Evolutionary conservation across 2,113 vertebrate species (phyloP).

Genomic region (Perca schrenkii): DNA sequence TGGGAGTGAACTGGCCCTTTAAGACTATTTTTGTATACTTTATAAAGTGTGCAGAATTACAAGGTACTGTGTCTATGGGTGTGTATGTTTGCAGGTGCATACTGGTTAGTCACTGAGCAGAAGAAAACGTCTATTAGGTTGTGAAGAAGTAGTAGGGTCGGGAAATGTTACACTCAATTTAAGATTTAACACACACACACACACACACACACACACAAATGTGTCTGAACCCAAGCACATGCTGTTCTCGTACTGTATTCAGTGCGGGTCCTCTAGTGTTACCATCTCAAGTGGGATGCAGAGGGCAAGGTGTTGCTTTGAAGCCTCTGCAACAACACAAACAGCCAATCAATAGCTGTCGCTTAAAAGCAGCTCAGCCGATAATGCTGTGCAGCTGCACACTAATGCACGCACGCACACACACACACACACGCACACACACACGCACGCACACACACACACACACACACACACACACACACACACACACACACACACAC

Average conservation of each 20-base stretch:
- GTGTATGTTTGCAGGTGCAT: background rate
- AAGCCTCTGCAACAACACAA: conserved; percentile 68
- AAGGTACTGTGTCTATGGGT: background rate
- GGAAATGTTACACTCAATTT: conserved; percentile 25
- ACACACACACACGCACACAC: background rate
- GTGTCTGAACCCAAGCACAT: conserved; percentile 26
- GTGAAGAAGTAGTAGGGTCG: conserved; percentile 28
- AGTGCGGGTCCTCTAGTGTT: conserved; percentile 44
- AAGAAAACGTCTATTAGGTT: conserved; percentile 22
- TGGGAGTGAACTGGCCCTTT: too few species aligned
- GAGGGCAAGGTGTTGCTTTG: conserved; percentile 68
- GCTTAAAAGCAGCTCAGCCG: conserved; percentile 76
- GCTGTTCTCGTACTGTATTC: conserved; percentile 51
- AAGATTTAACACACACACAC: background rate
- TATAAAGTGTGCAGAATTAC: background rate
- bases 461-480: background rate
- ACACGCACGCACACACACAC: background rate
- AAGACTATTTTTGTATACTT: background rate
- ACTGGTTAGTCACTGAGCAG: conserved; percentile 18
- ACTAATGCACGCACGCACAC: conserved; percentile 20
- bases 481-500: background rate
- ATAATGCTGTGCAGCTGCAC: conserved; percentile 55
- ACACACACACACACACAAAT: too few species aligned
- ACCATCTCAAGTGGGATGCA: conserved; percentile 61
- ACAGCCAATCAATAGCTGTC: conserved; percentile 76